phyloP scores from a whole-genome alignment of 1,140 invertebrate species.

The Globodera ellingtonae region DNA sequence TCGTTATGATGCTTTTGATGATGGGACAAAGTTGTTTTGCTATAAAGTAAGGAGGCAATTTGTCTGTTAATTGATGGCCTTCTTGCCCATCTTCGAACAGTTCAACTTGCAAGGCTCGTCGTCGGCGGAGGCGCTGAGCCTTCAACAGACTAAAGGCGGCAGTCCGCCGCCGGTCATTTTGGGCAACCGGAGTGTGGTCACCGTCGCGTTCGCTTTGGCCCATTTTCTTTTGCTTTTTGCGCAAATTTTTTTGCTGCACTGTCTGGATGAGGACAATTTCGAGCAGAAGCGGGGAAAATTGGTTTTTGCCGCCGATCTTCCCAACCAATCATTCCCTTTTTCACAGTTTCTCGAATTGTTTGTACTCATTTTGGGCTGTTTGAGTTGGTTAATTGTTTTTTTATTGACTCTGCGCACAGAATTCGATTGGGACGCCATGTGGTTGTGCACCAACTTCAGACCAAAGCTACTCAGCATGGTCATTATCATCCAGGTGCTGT shows the following conservation, averaged over 20 bases:
- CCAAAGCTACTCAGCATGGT: slow-evolving; percentile 19
- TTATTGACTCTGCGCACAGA: slow-evolving; percentile 19
- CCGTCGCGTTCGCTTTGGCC: slow-evolving; percentile 20
- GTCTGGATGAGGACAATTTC: slow-evolving; percentile 28
- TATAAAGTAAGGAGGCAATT: slow-evolving; percentile 4
- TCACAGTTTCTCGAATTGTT: slow-evolving; percentile 26
- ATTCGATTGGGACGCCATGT: slow-evolving; percentile 21
- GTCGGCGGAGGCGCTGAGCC: neutral
- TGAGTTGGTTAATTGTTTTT: slow-evolving; percentile 27
- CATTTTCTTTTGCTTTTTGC: slow-evolving; percentile 20
- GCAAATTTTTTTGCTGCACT: slow-evolving; percentile 25
- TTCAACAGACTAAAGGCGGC: neutral
- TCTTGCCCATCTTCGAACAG: neutral
- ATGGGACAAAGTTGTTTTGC: neutral
- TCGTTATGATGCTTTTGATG: neutral
- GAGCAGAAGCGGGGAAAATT: slow-evolving; percentile 22
- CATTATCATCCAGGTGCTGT: slow-evolving; percentile 15
- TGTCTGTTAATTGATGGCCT: neutral
- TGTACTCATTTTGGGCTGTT: slow-evolving; percentile 9
- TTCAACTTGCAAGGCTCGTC: slow-evolving; percentile 21
- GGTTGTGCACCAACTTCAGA: slow-evolving; percentile 23
- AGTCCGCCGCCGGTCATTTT: slow-evolving; percentile 4
- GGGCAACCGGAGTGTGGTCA: slow-evolving; percentile 22
- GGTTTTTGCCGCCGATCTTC: neutral
- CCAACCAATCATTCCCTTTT: neutral